Conservation (phyloP, 2,113 vertebrate species). For the Zosterops borbonicus region DNA sequence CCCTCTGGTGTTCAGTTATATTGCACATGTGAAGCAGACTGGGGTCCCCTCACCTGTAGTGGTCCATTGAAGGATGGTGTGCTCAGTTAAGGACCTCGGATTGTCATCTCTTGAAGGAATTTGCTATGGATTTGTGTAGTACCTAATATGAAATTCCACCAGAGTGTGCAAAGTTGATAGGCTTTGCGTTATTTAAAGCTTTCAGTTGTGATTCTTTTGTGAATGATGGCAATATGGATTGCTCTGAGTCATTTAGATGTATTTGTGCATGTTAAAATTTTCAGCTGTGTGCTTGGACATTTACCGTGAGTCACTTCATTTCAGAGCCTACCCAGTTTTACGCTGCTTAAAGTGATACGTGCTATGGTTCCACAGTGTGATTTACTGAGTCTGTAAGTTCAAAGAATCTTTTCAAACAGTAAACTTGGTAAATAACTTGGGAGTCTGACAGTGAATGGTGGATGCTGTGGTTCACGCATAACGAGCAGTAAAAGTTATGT, state of each 20-base stretch:
- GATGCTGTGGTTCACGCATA: slow-evolving; percentile 12
- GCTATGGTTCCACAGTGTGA: neutral
- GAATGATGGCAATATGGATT: neutral
- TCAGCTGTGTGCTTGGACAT: neutral
- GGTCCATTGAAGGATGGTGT: neutral
- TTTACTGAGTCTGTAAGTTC: neutral
- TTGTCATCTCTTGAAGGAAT: neutral
- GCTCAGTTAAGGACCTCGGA: neutral
- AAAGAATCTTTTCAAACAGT: neutral
- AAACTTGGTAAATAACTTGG: neutral
- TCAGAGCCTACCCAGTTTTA: neutral
- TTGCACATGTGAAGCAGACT: accelerated
- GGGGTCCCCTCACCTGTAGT: neutral
- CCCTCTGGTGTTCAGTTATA: neutral
- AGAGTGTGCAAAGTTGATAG: neutral
- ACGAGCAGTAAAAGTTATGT: slow-evolving; percentile 34
- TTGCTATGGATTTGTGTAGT: neutral
- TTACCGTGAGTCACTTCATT: neutral
- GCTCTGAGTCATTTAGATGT: neutral
- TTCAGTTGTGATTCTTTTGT: neutral
- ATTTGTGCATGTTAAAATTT: neutral
- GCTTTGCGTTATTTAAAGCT: neutral
- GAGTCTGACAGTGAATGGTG: neutral
- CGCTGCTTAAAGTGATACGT: neutral
- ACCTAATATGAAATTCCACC: neutral